Evolutionary conservation across 2,113 vertebrate genomes (phyloP).

Genomic region (Callipepla squamata): DNA sequence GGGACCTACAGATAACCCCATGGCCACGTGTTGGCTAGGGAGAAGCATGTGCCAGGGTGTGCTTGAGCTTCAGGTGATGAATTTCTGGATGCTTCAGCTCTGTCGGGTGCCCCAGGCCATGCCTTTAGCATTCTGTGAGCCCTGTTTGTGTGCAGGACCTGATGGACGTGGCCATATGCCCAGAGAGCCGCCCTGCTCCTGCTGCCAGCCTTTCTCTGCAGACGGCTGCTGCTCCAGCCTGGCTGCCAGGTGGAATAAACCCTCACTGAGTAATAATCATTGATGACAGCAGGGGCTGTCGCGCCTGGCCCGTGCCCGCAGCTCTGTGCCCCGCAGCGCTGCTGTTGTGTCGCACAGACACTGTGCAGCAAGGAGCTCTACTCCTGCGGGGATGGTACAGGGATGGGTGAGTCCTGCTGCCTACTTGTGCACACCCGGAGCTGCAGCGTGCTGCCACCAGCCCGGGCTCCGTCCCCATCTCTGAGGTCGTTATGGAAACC

Average conservation of each 20-base stretch:
- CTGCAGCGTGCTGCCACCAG: background rate
- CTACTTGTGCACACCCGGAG: background rate
- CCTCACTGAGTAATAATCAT: background rate
- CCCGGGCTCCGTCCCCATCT: background rate
- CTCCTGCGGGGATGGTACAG: background rate
- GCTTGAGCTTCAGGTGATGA: background rate
- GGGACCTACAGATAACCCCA: conserved; percentile 1
- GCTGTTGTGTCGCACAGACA: background rate
- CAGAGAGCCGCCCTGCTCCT: background rate
- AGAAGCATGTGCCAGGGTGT: background rate
- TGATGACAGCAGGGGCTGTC: background rate
- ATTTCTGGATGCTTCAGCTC: background rate
- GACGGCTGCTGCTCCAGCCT: background rate
- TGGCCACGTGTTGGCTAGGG: background rate
- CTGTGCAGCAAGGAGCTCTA: background rate
- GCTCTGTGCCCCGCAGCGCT: fast-evolving
- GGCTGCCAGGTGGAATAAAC: background rate
- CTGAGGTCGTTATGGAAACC: background rate
- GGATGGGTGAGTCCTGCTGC: background rate
- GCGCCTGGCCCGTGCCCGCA: background rate
- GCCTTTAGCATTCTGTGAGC: background rate
- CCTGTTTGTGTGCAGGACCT: background rate
- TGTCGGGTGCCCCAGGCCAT: fast-evolving
- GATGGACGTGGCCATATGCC: background rate
- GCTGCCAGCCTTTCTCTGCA: background rate